Percentiles rank a stretch among this genome's conserved stretches.
Conservation (phyloP, 2,113 vertebrate species). For the Natator depressus region DNA sequence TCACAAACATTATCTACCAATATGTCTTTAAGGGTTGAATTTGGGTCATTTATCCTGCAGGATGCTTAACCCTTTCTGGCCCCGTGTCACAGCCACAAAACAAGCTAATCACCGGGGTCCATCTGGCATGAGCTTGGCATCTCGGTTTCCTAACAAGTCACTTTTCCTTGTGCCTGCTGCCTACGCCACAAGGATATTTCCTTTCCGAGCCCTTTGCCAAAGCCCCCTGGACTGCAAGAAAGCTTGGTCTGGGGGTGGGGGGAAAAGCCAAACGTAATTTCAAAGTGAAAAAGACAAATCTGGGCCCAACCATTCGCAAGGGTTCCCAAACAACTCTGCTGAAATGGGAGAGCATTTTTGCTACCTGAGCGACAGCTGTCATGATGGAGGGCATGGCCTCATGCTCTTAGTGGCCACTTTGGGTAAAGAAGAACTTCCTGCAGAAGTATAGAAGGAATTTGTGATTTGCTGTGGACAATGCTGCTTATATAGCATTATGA, state of each 20-base stretch:
- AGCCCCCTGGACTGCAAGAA: background rate
- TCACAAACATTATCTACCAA: too few species aligned
- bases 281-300: background rate
- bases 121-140: background rate
- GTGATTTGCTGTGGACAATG: too few species aligned
- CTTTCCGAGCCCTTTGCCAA: background rate
- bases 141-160: accelerated
- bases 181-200: background rate
- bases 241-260: background rate
- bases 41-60: too few species aligned
- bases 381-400: too few species aligned
- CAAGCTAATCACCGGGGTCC: background rate
- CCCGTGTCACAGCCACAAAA: background rate
- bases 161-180: background rate
- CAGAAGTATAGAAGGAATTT: background rate
- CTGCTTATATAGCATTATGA: too few species aligned
- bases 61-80: too few species aligned
- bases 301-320: background rate
- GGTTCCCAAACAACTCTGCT: too few species aligned
- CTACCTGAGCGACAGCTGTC: too few species aligned
- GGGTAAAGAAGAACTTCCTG: background rate
- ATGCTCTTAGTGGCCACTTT: background rate
- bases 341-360: background rate
- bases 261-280: background rate
- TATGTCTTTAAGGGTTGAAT: too few species aligned